Conservation (phyloP, 2,113 vertebrate genomes). For the Eclectus roratus region DNA sequence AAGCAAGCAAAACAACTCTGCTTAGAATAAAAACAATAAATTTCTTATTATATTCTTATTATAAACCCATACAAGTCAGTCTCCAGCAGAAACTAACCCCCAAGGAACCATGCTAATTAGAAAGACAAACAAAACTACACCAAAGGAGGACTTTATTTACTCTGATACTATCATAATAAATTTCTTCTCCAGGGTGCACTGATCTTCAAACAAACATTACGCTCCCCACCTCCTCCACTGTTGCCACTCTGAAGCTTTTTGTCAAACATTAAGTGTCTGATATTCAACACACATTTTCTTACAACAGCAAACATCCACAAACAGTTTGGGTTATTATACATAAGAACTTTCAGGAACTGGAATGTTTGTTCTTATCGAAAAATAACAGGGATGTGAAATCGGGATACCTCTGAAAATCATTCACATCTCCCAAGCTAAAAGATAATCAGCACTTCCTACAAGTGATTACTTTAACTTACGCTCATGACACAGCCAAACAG, state of each 20-base stretch:
- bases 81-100: slow-evolving; percentile 7
- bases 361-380: not conserved
- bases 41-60: not conserved
- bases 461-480: not conserved
- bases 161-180: slow-evolving; percentile 50
- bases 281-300: not conserved
- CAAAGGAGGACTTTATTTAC: slow-evolving; percentile 45
- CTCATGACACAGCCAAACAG: not conserved
- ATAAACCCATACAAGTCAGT: not conserved
- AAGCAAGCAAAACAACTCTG: not conserved
- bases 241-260: not conserved
- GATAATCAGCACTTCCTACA: not conserved
- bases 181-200: slow-evolving; percentile 52
- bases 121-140: slow-evolving; percentile 50
- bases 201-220: slow-evolving; percentile 53
- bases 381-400: not conserved
- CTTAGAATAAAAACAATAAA: not conserved
- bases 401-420: not conserved
- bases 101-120: slow-evolving; percentile 4
- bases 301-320: not conserved
- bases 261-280: not conserved
- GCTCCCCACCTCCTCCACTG: not conserved
- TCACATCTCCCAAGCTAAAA: not conserved
- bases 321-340: not conserved
- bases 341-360: not conserved